Evolutionary conservation across 2,888 invertebrate species (phyloP).

Genomic region (Ophonus ardosiacus): DNA sequence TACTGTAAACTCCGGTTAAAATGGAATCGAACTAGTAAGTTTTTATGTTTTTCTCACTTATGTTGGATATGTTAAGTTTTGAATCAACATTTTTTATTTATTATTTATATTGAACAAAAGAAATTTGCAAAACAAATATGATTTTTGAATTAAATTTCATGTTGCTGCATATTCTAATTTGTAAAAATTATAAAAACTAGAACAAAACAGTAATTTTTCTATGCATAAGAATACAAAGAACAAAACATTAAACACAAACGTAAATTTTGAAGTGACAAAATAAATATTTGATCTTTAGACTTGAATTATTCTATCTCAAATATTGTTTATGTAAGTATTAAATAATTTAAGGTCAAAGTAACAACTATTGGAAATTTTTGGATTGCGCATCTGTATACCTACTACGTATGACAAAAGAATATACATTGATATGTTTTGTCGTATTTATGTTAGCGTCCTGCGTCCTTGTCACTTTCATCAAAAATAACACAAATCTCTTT

Average conservation of each 20-base stretch:
- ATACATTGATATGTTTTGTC: neutral
- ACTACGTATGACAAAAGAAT: neutral
- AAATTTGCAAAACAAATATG: no score
- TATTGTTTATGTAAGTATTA: slow-evolving; percentile 7
- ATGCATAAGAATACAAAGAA: neutral
- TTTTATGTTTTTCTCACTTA: no score
- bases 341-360: slow-evolving; percentile 30
- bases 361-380: slow-evolving; percentile 6
- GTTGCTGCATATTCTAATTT: no score
- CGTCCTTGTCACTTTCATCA: slow-evolving; percentile 14
- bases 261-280: neutral
- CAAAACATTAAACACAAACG: neutral
- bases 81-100: no score
- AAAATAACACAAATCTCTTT: slow-evolving; percentile 19
- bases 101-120: no score
- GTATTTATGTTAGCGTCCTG: neutral
- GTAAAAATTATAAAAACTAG: neutral
- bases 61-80: no score
- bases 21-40: no score
- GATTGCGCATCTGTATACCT: neutral
- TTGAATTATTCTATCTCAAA: neutral
- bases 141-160: no score
- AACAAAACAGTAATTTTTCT: neutral
- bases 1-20: no score
- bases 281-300: neutral